Evolutionary conservation across 1,140 invertebrate species (phyloP), one percentile per base, ranked within the genome.

Genomic region (Chymomyza costata): DNA sequence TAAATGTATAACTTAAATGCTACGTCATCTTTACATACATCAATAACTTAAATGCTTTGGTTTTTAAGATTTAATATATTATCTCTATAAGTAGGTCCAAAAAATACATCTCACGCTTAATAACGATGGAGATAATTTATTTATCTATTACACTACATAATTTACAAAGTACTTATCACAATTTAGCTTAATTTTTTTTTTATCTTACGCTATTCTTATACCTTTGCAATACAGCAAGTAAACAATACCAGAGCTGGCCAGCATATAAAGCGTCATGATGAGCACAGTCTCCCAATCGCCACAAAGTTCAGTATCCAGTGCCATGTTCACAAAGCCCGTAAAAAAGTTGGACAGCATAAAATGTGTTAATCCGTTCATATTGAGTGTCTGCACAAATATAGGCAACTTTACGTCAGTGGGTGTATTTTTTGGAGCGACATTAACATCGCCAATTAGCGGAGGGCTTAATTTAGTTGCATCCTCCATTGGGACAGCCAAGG

Each of bases 261-360:
- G 41, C 63, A 82, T 61, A 39, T 84, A 84, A 5, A 39, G 3
- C 1, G 17, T 50, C 3, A 84, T 32, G 15, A 84, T 84, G 1
- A 45, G 0, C 3, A 80, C 39, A 37, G 35, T 48, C 11, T 83
- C 57, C 0, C 41, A 0, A 14, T 16, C 11, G 14, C n/a, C 37
- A 0, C 67, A 57, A 0, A 67, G 14, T 0, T 13, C 38, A 0
- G 82, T 61, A 1, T 50, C 8, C 11, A 84, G n/a, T 6, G 44
- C 31, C 21, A 84, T 56, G 38, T 84, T 84, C 14, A 80, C 58
- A 18, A 56, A 32, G 1, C 82, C 82, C 0, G 82, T 84, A 0
- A 82, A 38, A 6, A 82, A 49, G 51, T 84, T 84, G 1, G 71
- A 64, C 0, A 66, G 55, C 53, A 65, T 74, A 35, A 66, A 84